Percentiles rank a stretch among this genome's conserved stretches.
Conservation (phyloP, 1,140 invertebrate genomes). For the Achatina immaculata region DNA sequence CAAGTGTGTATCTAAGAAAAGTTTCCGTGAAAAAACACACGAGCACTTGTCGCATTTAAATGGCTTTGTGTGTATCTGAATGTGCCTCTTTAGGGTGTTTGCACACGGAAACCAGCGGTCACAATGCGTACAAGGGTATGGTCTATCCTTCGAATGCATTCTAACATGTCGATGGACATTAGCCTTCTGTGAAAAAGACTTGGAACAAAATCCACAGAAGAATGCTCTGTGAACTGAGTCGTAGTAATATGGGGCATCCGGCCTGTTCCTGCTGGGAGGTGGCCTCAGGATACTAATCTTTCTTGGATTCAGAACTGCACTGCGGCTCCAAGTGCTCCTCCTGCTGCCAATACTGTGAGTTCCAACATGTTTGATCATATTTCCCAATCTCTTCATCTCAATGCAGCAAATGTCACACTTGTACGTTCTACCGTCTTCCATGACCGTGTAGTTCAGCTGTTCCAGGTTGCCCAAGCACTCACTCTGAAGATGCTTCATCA, state of each 20-base stretch:
- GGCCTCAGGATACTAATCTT: not conserved
- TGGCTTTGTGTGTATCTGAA: slow-evolving; percentile 23
- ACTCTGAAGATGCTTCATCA: slow-evolving; percentile 30
- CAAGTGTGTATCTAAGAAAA: slow-evolving; percentile 27
- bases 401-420: slow-evolving; percentile 34
- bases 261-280: not conserved
- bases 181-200: slow-evolving; percentile 8
- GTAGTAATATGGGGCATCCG: slow-evolving; percentile 17
- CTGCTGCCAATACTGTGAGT: slow-evolving; percentile 20
- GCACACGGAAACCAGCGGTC: slow-evolving; percentile 14
- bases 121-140: slow-evolving; percentile 5
- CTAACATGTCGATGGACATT: slow-evolving; percentile 21
- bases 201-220: slow-evolving; percentile 16
- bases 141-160: slow-evolving; percentile 23
- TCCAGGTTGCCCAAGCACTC: slow-evolving; percentile 29
- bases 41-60: slow-evolving; percentile 33
- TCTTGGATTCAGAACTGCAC: not conserved
- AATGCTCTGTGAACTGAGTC: slow-evolving; percentile 4
- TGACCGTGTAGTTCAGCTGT: slow-evolving; percentile 26
- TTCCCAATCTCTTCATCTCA: slow-evolving; percentile 38
- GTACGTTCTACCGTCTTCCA: slow-evolving; percentile 38
- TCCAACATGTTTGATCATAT: slow-evolving; percentile 40
- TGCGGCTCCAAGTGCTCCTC: not conserved
- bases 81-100: slow-evolving; percentile 16
- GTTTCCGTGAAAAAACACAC: slow-evolving; percentile 18